Base-by-base conservation (phyloP, 1,140 invertebrate genomes). In the Drosophila asahinai region DNA sequence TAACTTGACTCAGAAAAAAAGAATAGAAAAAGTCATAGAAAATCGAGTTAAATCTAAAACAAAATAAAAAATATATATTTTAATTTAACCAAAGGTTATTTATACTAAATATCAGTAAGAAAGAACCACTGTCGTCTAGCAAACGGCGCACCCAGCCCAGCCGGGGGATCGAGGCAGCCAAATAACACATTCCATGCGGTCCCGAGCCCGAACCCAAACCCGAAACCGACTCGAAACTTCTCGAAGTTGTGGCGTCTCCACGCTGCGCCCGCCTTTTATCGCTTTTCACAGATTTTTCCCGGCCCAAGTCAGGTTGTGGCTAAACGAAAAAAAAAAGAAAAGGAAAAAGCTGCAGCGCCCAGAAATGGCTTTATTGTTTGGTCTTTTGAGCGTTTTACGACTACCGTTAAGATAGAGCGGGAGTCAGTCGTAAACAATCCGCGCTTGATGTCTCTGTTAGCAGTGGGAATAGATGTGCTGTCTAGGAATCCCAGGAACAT, bases 201-300 rank as follows among this genome's bases (percentile, higher is more conserved):
- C 57, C 45, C 63, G 40, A 61, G 12, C 36, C 52, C 52, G 15
- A 38, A 15, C 49, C 67, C 19, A 51, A 36, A 19, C 51, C 68
- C 38, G 47, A 48, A 43, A 33, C 38, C 11, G 30, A 63, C 70
- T 74, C 49, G 72, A 75, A 75, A 49, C 71, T 77, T 77, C 71
- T 59, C 54, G 61, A 52, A 33, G 38, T 61, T 57, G 38, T 55
- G 33, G 48, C 15, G 17, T 61, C 60, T 75, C 27, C 36, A 4
- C 52, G 52, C 25, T 48, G 73, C 40, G 36, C 40, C 63, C 40
- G 57, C 64, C 70, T 81, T 81, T 90, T 79, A 90, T 90, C 81
- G 84, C 86, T 89, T 90, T 90, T 90, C 84, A 81, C 62, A 90
- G 84, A 90, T 89, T 89, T 87, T 89, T 83, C 84, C 78, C 66